Evolutionary conservation across 2,888 invertebrate species (phyloP), one percentile per base, ranked within the genome.

Genomic region (Eupelmus urozonus): DNA sequence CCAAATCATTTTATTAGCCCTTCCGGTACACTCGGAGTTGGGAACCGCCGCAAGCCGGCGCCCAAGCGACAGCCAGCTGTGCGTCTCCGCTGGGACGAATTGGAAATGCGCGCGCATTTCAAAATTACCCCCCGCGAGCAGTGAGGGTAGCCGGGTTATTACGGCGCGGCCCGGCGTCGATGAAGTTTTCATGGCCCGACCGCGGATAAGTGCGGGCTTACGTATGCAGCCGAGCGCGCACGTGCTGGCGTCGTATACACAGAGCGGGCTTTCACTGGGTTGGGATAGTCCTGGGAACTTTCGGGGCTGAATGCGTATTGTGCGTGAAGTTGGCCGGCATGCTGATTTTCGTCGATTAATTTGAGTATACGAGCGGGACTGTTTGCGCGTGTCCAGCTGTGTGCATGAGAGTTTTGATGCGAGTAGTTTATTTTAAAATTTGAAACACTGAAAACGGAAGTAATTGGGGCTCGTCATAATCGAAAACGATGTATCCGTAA

Each of bases 1-100:
- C 71, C 66, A 79, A 75, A 79, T 79, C 34, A 79, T 79, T 79
- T 79, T 79, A 75, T 75, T 71, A 75, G 66, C n/a, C 51, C 9
- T 23, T 9, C 3, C 27, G 9, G 13, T 20, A 45, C 2, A 7
- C 16, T 16, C 45, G 13, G 13, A 40, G 60, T 27, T 40, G 9
- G 25, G 0, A 40, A n/a, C 45, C n/a, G 27, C 3, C 9, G 34
- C 34, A 34, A 23, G 25, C 29, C n/a, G 1, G 18, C 23, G 7
- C n/a, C 5, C 1, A 34, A 5, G 3, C 34, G 16, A 20, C 51
- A 66, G 2, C 25, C n/a, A 49, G 53, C 16, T 23, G 29, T 4
- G 16, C 34, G 45, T 23, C 16, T 67, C 74, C 34, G 67, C 23
- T 45, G 67, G 62, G 27, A 67, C 63, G 57, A 78, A 67, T 69